These are phyloP conservation scores for Drosophila malerkotliana DNA, from an alignment of 1,140 invertebrate species.

Conservation along the genomic window DNA sequence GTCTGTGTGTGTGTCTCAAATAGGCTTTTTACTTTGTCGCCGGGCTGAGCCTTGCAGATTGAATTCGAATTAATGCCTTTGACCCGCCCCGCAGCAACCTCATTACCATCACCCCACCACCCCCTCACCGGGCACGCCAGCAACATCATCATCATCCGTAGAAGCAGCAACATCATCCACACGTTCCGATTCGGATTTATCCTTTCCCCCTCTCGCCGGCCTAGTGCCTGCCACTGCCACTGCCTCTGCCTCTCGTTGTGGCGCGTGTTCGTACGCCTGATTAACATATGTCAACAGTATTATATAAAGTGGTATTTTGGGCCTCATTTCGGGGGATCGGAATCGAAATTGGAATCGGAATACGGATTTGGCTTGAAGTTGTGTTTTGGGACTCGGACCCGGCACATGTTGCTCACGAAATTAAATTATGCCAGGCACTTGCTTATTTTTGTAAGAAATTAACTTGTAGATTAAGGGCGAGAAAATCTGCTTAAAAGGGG, in stretches of 20 bases:
- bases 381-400: slow-evolving; percentile 11
- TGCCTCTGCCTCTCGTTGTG: slow-evolving; percentile 24
- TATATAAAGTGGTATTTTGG: slow-evolving; percentile 80
- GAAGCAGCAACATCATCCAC: slow-evolving; percentile 36
- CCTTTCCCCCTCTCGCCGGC: slow-evolving; percentile 7
- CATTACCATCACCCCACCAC: slow-evolving; percentile 60
- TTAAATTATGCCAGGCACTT: slow-evolving; percentile 75
- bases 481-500: neutral
- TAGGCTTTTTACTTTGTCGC: slow-evolving; percentile 81
- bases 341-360: slow-evolving; percentile 50
- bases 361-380: slow-evolving; percentile 24
- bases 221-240: slow-evolving; percentile 6
- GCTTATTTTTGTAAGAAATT: slow-evolving; percentile 78
- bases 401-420: slow-evolving; percentile 59
- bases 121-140: slow-evolving; percentile 26
- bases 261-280: slow-evolving; percentile 82
- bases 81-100: slow-evolving; percentile 70
- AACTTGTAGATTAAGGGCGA: slow-evolving; percentile 59
- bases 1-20: slow-evolving; percentile 59
- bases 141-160: slow-evolving; percentile 16
- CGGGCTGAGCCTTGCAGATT: slow-evolving; percentile 73
- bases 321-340: slow-evolving; percentile 43
- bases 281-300: slow-evolving; percentile 84
- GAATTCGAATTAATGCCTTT: slow-evolving; percentile 84
- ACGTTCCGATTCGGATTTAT: slow-evolving; percentile 42